phyloP scores from a whole-genome alignment of 2,113 vertebrate genomes.

The Amblyornis subalaris region DNA sequence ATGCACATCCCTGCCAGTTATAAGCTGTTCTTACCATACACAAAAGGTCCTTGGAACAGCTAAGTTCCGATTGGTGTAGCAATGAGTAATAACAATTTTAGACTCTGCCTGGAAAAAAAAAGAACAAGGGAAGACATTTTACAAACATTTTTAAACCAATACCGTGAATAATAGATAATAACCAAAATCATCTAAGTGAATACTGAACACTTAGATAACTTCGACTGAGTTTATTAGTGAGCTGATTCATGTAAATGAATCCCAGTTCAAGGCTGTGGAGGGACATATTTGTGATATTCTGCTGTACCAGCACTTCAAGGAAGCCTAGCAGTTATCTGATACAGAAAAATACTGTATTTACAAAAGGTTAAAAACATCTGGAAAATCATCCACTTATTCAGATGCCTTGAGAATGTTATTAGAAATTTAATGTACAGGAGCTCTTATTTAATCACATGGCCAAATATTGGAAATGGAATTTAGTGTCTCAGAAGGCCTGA shows the following conservation, averaged over 20 bases:
- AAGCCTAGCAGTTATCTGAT: background rate
- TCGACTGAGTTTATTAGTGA: background rate
- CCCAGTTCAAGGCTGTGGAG: background rate
- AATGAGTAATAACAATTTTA: slow-evolving; percentile 81
- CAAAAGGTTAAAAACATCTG: background rate
- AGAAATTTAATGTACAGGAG: background rate
- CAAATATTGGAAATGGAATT: background rate
- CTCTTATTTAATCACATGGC: background rate
- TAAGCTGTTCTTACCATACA: slow-evolving; percentile 72
- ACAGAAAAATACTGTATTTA: background rate
- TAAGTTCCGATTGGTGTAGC: slow-evolving; percentile 84
- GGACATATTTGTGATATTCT: background rate
- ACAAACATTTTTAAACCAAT: background rate
- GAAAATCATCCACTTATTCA: background rate
- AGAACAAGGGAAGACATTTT: background rate
- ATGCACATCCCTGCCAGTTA: background rate
- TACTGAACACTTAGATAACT: background rate
- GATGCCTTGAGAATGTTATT: background rate
- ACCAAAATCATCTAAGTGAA: too few species aligned
- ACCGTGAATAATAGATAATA: background rate
- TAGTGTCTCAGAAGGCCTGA: background rate
- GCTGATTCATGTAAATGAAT: background rate
- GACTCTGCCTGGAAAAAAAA: slow-evolving; percentile 76
- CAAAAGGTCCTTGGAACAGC: slow-evolving; percentile 75
- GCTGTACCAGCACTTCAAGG: background rate